Evolutionary conservation across 2,888 invertebrate genomes (phyloP).

Genomic region (Brachyptera risi): DNA sequence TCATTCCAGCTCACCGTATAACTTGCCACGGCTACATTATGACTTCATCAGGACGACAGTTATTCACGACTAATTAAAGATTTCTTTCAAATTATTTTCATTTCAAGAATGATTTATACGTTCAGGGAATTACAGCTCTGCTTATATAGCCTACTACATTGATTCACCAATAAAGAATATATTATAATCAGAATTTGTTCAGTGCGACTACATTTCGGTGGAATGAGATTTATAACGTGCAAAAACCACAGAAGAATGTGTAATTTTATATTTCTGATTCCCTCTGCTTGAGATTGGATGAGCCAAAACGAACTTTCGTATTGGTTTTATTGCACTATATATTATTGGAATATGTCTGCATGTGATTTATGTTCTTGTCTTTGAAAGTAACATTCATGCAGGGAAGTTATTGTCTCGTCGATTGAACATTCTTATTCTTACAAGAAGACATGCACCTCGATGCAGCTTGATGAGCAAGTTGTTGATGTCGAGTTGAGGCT

Average conservation of each 20-base stretch:
- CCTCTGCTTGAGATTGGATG: slow-evolving; percentile 5
- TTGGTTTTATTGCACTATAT: no score
- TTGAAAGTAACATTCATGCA: not conserved
- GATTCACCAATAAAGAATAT: not conserved
- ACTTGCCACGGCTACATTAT: no score
- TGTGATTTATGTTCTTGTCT: slow-evolving; percentile 9
- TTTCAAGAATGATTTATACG: not conserved
- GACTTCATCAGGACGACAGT: slow-evolving; percentile 9
- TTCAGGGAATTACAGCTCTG: not conserved
- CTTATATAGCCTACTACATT: no score
- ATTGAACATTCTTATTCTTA: no score
- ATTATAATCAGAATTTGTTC: not conserved
- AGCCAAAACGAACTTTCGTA: slow-evolving; percentile 7
- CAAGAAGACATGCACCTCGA: no score
- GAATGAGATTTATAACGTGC: not conserved
- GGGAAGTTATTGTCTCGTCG: not conserved
- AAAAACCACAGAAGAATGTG: no score
- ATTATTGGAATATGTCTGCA: no score
- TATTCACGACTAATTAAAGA: slow-evolving; percentile 17
- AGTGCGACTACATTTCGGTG: not conserved
- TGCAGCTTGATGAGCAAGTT: no score
- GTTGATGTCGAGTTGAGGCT: no score
- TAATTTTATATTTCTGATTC: slow-evolving; percentile 4
- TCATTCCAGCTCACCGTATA: not conserved
- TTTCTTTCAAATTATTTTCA: slow-evolving; percentile 17